phyloP scores from a whole-genome alignment of 2,113 vertebrate species.

The Microtus richardsoni region DNA sequence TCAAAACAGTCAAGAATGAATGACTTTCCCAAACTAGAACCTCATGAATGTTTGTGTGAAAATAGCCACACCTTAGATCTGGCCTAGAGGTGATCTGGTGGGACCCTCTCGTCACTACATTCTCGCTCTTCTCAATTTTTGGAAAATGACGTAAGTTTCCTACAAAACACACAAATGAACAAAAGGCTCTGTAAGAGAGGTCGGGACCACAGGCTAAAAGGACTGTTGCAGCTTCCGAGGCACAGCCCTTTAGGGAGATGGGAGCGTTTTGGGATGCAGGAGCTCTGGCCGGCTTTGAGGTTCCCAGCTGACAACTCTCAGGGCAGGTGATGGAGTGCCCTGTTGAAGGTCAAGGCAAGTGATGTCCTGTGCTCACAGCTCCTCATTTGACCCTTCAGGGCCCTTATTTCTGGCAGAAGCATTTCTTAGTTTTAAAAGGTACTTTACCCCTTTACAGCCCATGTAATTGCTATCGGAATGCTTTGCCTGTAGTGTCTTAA shows the following conservation, averaged over 20 bases:
- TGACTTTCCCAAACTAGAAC: neutral
- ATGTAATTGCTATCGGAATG: constrained; percentile 72
- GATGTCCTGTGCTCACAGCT: neutral
- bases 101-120: neutral
- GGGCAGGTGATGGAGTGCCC: neutral
- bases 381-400: constrained; percentile 50
- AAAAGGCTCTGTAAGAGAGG: neutral
- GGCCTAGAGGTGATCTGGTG: neutral
- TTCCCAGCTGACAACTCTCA: no score
- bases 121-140: neutral
- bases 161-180: neutral
- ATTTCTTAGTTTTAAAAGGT: constrained; percentile 70
- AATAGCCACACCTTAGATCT: neutral
- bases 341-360: constrained; percentile 11
- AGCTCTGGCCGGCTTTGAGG: neutral
- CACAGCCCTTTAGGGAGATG: neutral
- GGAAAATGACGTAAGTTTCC: neutral
- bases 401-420: constrained; percentile 63
- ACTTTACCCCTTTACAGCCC: constrained; percentile 68
- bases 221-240: neutral
- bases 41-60: neutral
- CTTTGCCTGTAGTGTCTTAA: constrained; percentile 71
- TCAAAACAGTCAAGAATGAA: constrained; percentile 25
- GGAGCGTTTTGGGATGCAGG: neutral
- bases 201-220: neutral